These are phyloP conservation scores for Hypothenemus hampei DNA, from an alignment of 1,140 invertebrate genomes.

Conservation along the genomic window DNA sequence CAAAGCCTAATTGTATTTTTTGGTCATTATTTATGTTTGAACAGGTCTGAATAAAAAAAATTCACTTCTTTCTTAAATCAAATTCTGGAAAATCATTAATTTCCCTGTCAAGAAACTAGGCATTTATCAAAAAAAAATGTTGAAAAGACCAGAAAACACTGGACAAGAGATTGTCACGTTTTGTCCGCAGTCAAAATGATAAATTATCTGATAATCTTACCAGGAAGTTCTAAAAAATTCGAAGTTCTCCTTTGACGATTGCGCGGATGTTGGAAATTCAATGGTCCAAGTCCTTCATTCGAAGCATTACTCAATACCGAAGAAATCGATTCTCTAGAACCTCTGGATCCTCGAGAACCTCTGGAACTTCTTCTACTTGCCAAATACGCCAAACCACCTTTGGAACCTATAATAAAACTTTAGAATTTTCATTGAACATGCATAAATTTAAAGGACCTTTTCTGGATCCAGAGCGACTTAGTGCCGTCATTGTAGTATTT, in stretches of 20 bases:
- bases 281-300: slow-evolving; percentile 70
- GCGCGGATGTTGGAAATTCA: slow-evolving; percentile 70
- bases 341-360: slow-evolving; percentile 65
- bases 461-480: slow-evolving; percentile 55
- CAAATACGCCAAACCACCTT: slow-evolving; percentile 59
- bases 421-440: background rate
- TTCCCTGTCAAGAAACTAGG: too few species aligned
- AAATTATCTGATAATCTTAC: slow-evolving; percentile 47
- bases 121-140: too few species aligned
- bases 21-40: too few species aligned
- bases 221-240: slow-evolving; percentile 81
- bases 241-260: slow-evolving; percentile 72
- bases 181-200: background rate
- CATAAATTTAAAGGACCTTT: slow-evolving; percentile 42
- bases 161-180: too few species aligned
- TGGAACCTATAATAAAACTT: slow-evolving; percentile 9
- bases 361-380: slow-evolving; percentile 71
- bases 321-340: slow-evolving; percentile 62
- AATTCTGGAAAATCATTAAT: too few species aligned
- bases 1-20: too few species aligned
- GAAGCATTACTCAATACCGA: slow-evolving; percentile 64
- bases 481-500: slow-evolving; percentile 56
- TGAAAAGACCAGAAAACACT: too few species aligned
- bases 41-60: too few species aligned
- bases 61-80: too few species aligned